These are phyloP conservation scores for Pteropus rufus DNA, from an alignment of 2,797 vertebrate species.

Conservation along the genomic window DNA sequence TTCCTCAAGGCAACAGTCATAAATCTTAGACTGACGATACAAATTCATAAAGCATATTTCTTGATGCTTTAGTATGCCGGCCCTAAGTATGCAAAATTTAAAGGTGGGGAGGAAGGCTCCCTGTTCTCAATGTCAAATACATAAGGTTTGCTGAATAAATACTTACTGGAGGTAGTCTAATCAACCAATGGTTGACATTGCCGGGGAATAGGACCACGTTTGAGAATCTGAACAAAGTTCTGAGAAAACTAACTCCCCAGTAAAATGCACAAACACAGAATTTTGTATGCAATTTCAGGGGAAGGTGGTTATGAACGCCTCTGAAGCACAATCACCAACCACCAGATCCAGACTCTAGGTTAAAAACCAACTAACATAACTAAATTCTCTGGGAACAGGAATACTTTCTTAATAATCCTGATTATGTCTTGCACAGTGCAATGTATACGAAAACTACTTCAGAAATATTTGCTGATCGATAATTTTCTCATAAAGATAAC, in stretches of 20 bases:
- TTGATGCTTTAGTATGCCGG: neutral
- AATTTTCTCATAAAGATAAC: neutral
- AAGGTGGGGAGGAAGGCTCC: neutral
- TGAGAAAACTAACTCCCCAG: neutral
- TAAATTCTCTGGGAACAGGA: neutral
- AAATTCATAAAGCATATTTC: neutral
- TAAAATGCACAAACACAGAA: conserved; percentile 22
- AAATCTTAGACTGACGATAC: neutral
- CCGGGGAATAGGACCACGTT: neutral
- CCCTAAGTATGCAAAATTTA: neutral
- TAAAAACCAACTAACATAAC: conserved; percentile 21
- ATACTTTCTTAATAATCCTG: neutral
- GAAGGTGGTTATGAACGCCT: neutral
- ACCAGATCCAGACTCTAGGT: neutral
- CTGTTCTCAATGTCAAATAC: neutral
- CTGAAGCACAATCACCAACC: neutral
- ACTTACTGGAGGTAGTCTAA: neutral
- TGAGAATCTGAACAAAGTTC: neutral
- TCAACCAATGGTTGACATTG: neutral
- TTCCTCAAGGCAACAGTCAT: neutral
- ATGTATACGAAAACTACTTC: neutral
- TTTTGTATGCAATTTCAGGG: neutral
- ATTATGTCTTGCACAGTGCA: neutral
- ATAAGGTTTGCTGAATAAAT: neutral
- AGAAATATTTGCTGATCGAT: neutral